Evolutionary conservation across 1,140 invertebrate genomes (phyloP), one percentile per base, ranked within the genome.

Genomic region (Brachionus rotundiformis): DNA sequence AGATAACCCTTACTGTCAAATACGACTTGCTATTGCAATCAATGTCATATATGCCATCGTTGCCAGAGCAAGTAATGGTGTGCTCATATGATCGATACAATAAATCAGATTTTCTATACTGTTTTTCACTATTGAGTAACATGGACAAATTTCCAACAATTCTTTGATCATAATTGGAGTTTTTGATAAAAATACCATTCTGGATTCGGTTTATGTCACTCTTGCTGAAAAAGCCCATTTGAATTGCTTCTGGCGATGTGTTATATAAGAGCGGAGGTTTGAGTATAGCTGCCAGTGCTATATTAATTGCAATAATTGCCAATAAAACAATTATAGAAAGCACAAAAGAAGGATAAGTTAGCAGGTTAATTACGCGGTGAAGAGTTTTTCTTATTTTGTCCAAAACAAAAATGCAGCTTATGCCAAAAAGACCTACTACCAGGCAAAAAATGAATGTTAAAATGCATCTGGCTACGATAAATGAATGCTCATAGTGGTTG

Each of bases 361-460:
- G 36, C 29, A 68, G 13, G 16, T 33, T 36, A 8, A 36, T 36
- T 6, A 23, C 16, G 10, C 63, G 29, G 16, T 68, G 63, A 33
- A 36, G 31, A n/a, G 10, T 36, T 33, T 68, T 68, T 36, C 33
- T 19, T 13, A 36, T 36, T 33, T 68, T 68, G n/a, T 68, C 33
- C 16, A 68, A 16, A 11, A 19, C 3, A 36, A 68, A 68, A 19
- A 68, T 36, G 33, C 33, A 68, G 27, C 29, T 36, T 36, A 68
- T 31, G 16, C 33, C 16, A 3, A 68, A 68, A 16, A 68, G 8
- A 33, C 63, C 63, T 11, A 68, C 7, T 33, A 36, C 29, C 16
- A 68, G 29, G 16, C 63, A 68, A 68, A 68, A 68, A 39, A 68
- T 8, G 63, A 68, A 68, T 68, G 63, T 68, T 36, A 68, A 68